Base-by-base conservation (phyloP, 2,888 invertebrate species). In the Ectobius pallidus region DNA sequence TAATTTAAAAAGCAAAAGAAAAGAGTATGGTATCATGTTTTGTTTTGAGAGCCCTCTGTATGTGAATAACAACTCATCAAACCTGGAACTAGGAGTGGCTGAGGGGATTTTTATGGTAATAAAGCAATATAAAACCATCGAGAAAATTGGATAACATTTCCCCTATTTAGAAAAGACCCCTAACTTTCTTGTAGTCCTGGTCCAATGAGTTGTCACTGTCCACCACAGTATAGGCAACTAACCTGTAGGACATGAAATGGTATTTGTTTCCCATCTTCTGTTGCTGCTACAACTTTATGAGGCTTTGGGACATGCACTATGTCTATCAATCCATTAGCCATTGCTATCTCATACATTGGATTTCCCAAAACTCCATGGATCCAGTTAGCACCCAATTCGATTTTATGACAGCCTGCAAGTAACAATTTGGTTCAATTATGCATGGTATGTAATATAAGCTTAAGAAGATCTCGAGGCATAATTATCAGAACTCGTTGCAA, bases 341-440 rank as follows among this genome's bases (percentile, higher is more conserved):
- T 91, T 0, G 95, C 95, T 76, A 95, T 85, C 84, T 94, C 93
- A 80, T 93, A 95, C 79, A 96, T 92, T 0, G 94, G 93, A 84
- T 96, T 96, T 25, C 94, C 93, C 52, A 94, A 84, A 65, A 95
- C 94, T 46, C 96, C 96, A 81, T 96, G 96, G 78, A 96, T 94
- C 94, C 95, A 96, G 82, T 96, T 96, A 34, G 96, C 96, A 71
- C 96, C 96, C 76, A 95, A 84, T 84, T 96, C 96, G 62, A 96
- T 87, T 81, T 82, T 83, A 67, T 83, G 79, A 27, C 80, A 80
- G 44, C 84, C 86, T 86, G 74, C 63, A 77, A 73, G 14, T n/a
- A n/a, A n/a, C n/a, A n/a, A n/a, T n/a, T n/a, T 16, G 11, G 70
- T 32, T 73, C 46, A 30, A 49, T 52, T 44, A 44, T 2, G 14